phyloP scores from a whole-genome alignment of 2,113 vertebrate genomes.

The Axis porcinus region DNA sequence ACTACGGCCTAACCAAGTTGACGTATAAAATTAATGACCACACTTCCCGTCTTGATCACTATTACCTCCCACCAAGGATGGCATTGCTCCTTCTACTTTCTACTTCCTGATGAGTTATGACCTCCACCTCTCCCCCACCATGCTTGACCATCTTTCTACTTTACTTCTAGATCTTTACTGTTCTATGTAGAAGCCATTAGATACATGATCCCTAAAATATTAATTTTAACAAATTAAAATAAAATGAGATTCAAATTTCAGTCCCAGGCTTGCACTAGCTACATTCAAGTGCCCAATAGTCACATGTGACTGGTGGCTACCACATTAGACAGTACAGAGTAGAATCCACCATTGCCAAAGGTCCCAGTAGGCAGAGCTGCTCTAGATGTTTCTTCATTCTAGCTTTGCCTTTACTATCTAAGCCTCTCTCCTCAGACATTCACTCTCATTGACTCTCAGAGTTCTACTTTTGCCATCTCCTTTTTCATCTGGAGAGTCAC shows the following conservation, averaged over 20 bases:
- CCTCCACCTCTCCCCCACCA: fast-evolving
- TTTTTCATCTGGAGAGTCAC: background rate
- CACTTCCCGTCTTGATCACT: background rate
- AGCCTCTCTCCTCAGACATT: background rate
- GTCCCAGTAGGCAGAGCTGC: background rate
- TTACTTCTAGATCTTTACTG: background rate
- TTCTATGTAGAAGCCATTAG: background rate
- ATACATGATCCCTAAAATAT: background rate
- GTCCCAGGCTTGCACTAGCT: background rate
- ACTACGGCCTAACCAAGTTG: background rate
- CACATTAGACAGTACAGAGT: background rate
- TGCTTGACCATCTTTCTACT: background rate
- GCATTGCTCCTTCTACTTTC: background rate
- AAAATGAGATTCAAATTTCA: background rate
- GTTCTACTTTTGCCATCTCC: background rate
- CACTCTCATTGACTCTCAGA: background rate
- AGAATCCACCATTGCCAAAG: background rate
- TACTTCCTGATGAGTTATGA: background rate
- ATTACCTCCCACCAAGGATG: background rate
- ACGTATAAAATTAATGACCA: background rate
- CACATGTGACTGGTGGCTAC: background rate
- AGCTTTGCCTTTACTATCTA: background rate
- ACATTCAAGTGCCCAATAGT: background rate
- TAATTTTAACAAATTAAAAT: background rate
- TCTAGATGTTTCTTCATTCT: background rate